phyloP scores from a whole-genome alignment of 1,140 invertebrate species.

The Portunus trituberculatus region DNA sequence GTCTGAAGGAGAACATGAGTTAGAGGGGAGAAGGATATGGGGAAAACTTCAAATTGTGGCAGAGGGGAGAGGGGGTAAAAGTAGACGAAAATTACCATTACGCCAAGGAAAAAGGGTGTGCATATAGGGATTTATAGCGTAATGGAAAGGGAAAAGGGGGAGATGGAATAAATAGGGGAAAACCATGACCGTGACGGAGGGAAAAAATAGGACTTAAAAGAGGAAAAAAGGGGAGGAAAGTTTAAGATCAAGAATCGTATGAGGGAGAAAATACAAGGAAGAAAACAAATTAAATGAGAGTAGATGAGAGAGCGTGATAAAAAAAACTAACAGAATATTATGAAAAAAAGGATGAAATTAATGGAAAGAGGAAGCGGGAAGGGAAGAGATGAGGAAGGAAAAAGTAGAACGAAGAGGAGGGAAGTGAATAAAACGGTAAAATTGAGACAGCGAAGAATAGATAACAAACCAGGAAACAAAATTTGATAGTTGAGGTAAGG shows the following conservation, averaged over 20 bases:
- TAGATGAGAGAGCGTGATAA: no score
- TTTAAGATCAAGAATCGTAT: no score
- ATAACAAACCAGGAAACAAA: not conserved
- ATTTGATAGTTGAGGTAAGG: no score
- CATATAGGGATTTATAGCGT: not conserved
- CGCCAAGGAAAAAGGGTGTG: not conserved
- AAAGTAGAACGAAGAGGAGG: not conserved
- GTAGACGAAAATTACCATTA: no score
- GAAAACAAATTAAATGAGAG: no score
- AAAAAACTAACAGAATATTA: not conserved
- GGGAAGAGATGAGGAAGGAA: not conserved
- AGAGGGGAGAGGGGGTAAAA: not conserved
- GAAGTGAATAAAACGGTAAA: not conserved
- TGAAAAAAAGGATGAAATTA: not conserved
- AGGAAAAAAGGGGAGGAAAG: not conserved
- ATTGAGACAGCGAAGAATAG: not conserved
- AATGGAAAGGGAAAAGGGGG: not conserved
- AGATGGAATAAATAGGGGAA: no score
- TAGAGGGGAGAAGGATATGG: not conserved
- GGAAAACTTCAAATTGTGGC: no score
- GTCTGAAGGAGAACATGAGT: not conserved
- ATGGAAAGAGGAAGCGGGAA: not conserved
- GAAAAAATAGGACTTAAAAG: not conserved
- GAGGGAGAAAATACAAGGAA: not conserved
- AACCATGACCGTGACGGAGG: no score